These are phyloP conservation scores for Cosmia trapezina DNA, from an alignment of 2,888 invertebrate species.

Conservation along the genomic window DNA sequence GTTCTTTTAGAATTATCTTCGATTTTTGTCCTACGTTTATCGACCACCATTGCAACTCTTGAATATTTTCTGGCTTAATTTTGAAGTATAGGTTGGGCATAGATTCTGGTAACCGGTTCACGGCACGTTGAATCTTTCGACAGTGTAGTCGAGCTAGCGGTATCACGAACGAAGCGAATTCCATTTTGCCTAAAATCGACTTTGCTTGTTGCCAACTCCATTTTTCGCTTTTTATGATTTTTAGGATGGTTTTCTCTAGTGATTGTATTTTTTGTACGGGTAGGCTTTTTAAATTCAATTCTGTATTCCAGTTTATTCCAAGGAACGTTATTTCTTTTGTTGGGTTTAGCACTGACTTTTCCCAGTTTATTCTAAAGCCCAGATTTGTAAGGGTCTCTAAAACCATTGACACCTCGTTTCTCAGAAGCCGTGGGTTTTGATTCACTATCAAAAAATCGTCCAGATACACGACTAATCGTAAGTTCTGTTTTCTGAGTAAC, in stretches of 20 bases:
- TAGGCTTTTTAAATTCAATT: not conserved
- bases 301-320: not conserved
- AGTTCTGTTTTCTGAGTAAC: not conserved
- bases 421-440: not conserved
- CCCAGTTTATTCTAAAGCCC: constrained; percentile 6
- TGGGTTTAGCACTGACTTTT: constrained; percentile 1
- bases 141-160: not conserved
- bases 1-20: constrained; percentile 7
- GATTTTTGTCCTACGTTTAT: not conserved
- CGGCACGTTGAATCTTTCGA: not conserved
- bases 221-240: constrained; percentile 2
- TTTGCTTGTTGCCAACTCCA: constrained; percentile 6
- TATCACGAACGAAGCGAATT: constrained; percentile 5
- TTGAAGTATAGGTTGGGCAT: not conserved
- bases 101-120: not conserved
- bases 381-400: not conserved
- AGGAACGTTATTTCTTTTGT: not conserved
- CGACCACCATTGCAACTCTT: constrained; percentile 4
- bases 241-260: not conserved
- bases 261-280: not conserved
- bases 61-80: not conserved
- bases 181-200: constrained; percentile 8
- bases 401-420: not conserved
- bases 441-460: constrained; percentile 1
- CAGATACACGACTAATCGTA: not conserved